phyloP scores from a whole-genome alignment of 2,797 vertebrate species.

The Steatocranus sp. region DNA sequence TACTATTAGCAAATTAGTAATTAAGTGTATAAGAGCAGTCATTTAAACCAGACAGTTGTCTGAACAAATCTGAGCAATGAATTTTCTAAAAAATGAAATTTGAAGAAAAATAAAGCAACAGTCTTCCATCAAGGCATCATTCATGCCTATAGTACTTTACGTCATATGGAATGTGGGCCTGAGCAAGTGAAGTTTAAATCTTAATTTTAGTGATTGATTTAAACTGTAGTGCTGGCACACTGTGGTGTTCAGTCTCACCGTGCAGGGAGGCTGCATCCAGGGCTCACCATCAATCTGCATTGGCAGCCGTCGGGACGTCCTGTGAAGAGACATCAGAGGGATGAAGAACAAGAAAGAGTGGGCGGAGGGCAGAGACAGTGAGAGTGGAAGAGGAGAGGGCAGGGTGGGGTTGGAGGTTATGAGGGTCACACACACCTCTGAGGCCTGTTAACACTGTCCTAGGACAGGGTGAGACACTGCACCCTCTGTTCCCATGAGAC shows the following conservation, averaged over 20 bases:
- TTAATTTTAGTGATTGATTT: not conserved
- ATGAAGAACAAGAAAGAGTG: not conserved
- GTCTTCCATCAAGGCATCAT: not conserved
- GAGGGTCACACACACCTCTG: constrained; percentile 54
- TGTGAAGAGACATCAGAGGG: constrained; percentile 41
- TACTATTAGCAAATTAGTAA: not conserved
- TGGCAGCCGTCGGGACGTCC: constrained; percentile 88
- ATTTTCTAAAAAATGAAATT: not conserved
- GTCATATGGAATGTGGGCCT: not conserved
- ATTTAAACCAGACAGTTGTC: not conserved
- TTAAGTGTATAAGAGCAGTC: not conserved
- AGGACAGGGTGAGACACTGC: constrained; percentile 67
- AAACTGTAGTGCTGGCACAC: not conserved
- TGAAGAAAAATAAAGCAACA: not conserved
- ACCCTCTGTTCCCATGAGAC: constrained; percentile 73
- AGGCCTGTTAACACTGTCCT: constrained; percentile 61
- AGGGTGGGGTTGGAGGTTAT: constrained; percentile 1
- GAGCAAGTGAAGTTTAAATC: not conserved
- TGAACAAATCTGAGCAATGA: not conserved
- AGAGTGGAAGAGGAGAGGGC: not conserved
- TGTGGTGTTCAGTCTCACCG: constrained; percentile 70
- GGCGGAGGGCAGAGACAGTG: not conserved
- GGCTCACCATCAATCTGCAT: constrained; percentile 98
- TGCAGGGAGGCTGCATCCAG: constrained; percentile 95
- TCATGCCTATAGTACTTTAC: not conserved